These are phyloP conservation scores for Leptodirus hochenwartii DNA, from an alignment of 2,888 invertebrate genomes.

Conservation along the genomic window DNA sequence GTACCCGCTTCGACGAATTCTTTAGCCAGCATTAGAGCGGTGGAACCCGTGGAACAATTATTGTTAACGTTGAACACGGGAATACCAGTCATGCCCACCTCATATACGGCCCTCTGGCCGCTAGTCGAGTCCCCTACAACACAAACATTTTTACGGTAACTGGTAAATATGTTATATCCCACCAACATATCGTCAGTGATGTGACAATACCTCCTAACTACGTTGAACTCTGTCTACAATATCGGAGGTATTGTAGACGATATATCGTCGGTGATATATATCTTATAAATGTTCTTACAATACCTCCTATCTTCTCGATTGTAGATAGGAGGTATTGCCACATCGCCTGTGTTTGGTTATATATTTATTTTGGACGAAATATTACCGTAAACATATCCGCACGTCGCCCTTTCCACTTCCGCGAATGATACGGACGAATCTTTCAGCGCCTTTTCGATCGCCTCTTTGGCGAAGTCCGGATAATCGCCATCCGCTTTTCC, in stretches of 20 bases:
- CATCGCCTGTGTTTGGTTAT: too few relatives aligned
- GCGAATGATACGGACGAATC: constrained; percentile 65
- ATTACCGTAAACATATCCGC: constrained; percentile 81
- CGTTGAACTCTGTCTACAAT: too few relatives aligned
- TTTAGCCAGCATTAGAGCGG: constrained; percentile 77
- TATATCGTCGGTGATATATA: constrained; percentile 1
- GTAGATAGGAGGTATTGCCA: neutral
- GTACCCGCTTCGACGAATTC: constrained; percentile 81
- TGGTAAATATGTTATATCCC: too few relatives aligned
- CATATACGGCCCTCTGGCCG: constrained; percentile 89
- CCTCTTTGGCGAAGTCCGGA: constrained; percentile 88
- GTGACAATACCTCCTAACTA: too few relatives aligned
- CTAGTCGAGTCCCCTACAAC: constrained; percentile 70
- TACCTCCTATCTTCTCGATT: neutral
- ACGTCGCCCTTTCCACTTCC: constrained; percentile 74
- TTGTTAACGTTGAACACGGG: constrained; percentile 98
- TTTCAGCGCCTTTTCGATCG: constrained; percentile 67
- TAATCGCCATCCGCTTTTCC: constrained; percentile 72
- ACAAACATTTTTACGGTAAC: too few relatives aligned
- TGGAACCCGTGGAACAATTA: constrained; percentile 94
- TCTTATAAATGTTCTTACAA: constrained; percentile 1
- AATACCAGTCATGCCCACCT: constrained; percentile 89
- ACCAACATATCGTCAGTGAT: too few relatives aligned
- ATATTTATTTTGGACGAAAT: too few relatives aligned
- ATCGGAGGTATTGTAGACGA: too few relatives aligned